A percentile compares a stretch with the other conserved stretches of the same genome.
phyloP scores from a whole-genome alignment of 2,888 invertebrate genomes.

The Acleris holmiana region DNA sequence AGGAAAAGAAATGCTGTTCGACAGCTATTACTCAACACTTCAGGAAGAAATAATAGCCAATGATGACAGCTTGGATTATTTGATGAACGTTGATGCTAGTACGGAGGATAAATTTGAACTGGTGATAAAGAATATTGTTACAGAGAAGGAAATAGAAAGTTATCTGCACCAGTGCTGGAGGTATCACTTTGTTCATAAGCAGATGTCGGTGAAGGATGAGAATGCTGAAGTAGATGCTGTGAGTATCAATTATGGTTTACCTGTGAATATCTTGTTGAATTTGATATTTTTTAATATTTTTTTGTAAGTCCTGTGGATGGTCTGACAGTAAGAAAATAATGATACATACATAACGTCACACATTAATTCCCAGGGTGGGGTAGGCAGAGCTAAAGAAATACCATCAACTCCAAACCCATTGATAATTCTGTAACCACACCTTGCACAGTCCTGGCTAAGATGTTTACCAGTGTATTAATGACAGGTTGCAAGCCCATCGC shows the following conservation, averaged over 20 bases:
- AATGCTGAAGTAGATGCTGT: constrained; percentile 56
- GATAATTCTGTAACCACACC: too few relatives aligned
- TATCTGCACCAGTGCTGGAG: constrained; percentile 75
- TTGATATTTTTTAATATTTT: too few relatives aligned
- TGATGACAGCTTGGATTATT: constrained; percentile 58
- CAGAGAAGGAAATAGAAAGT: constrained; percentile 71
- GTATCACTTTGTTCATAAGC: constrained; percentile 65
- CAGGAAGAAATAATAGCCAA: constrained; percentile 50
- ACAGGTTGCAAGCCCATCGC: too few relatives aligned
- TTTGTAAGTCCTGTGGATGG: too few relatives aligned
- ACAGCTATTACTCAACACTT: constrained; percentile 57
- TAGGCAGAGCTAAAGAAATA: too few relatives aligned
- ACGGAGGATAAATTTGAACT: constrained; percentile 74
- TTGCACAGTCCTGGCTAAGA: too few relatives aligned
- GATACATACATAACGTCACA: too few relatives aligned
- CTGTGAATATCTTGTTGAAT: background rate
- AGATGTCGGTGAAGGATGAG: constrained; percentile 46
- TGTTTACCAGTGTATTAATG: too few relatives aligned
- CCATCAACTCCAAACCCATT: too few relatives aligned
- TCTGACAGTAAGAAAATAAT: too few relatives aligned
- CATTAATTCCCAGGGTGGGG: too few relatives aligned
- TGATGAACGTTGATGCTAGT: constrained; percentile 66
- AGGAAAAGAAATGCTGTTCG: constrained; percentile 71
- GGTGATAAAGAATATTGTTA: constrained; percentile 59
- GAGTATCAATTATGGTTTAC: constrained; percentile 27